A percentile compares a stretch with the other conserved stretches of the same genome.
Conservation (phyloP, 2,888 invertebrate species). For the Drosophila rubida region DNA sequence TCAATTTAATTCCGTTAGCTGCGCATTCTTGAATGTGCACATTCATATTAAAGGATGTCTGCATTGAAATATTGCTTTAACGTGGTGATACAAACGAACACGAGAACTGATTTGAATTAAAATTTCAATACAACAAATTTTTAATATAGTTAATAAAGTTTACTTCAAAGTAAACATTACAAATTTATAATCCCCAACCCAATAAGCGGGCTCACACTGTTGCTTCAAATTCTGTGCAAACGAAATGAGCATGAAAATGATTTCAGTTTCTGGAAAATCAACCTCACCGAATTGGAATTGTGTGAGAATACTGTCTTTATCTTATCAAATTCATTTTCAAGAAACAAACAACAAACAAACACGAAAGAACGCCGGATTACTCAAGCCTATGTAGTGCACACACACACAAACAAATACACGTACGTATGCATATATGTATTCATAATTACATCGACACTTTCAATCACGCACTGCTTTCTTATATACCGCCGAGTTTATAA, state of each 20-base stretch:
- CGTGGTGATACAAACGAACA: neutral
- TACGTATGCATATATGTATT: neutral
- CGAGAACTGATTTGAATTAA: neutral
- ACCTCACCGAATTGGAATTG: neutral
- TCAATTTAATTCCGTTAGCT: too few relatives aligned
- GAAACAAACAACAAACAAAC: neutral
- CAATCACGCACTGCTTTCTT: constrained; percentile 1
- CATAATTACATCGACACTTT: constrained; percentile 4
- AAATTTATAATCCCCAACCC: neutral
- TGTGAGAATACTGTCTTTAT: constrained; percentile 1
- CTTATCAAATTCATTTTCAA: neutral
- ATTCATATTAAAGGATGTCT: too few relatives aligned
- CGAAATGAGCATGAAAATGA: neutral
- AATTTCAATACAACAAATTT: neutral
- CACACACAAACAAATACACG: neutral
- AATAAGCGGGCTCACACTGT: neutral
- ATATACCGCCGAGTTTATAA: neutral
- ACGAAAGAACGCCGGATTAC: neutral
- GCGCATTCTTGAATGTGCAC: too few relatives aligned
- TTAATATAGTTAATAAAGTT: too few relatives aligned
- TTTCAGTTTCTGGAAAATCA: neutral
- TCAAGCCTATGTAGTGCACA: neutral
- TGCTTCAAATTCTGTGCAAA: neutral
- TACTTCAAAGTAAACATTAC: neutral
- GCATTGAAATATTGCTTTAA: too few relatives aligned